Base-by-base conservation (phyloP, 2,888 invertebrate genomes). In the Agapetus fuscipes region DNA sequence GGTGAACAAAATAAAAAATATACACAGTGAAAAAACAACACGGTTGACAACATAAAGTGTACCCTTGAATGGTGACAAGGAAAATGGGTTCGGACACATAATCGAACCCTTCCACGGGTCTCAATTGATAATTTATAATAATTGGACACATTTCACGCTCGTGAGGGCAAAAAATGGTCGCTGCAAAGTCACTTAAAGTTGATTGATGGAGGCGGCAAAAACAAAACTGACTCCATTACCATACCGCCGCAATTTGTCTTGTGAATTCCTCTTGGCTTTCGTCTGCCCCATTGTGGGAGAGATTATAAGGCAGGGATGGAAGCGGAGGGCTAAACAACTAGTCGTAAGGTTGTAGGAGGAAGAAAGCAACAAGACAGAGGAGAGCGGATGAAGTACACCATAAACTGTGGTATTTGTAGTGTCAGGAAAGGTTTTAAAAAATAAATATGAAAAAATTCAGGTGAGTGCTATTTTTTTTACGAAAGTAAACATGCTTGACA, bases 191-290 rank as follows among this genome's bases (percentile, higher is more conserved):
- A 41, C 37, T 41, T 41, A 41, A 41, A 41, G 17, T 24, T 41
- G 41, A 41, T 41, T 41, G 41, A 41, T 41, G 41, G 16, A 15
- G 32, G n/a, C 9, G 13, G 17, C 20, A 37, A 31, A 26, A 17
- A 30, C 32, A 32, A 26, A 38, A 38, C 27, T 32, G 25, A 31
- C 31, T 17, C 25, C 36, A 41, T 41, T 41, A 37, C 41, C 31
- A 33, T 33, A 37, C 41, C 17, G 13, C 31, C 15, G 37, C 37
- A 41, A 41, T 41, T 41, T 41, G 41, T 41, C 41, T 41, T 37
- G 41, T 33, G 37, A 41, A 41, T 33, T 41, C 37, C 33, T 32
- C 37, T 31, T 17, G 33, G 41, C 33, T 41, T 37, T 41, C 41
- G 32, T 41, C 37, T 38, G 31, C 32, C 35, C 41, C 41, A 41